Percentiles rank a stretch among this genome's conserved stretches.
Conservation (phyloP, 1,140 invertebrate species). For the Drosophila kikkawai region DNA sequence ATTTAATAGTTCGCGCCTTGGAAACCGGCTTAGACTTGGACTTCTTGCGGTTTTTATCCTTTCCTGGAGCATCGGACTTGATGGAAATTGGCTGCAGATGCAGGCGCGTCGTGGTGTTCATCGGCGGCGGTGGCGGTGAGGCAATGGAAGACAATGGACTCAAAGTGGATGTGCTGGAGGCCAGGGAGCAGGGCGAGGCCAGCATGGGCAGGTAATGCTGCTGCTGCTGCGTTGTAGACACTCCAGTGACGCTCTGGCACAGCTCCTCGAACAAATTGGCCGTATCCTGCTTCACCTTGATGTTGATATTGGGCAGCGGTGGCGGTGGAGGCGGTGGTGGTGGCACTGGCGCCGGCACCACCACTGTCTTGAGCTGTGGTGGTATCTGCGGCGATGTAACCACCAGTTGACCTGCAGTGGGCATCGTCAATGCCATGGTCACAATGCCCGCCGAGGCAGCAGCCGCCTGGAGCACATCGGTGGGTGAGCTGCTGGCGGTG, state of each 20-base stretch:
- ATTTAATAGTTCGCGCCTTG: slow-evolving; percentile 97
- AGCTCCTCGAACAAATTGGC: slow-evolving; percentile 87
- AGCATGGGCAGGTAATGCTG: slow-evolving; percentile 85
- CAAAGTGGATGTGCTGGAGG: slow-evolving; percentile 87
- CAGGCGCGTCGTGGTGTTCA: slow-evolving; percentile 77
- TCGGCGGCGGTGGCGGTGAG: slow-evolving; percentile 86
- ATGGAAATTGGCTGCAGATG: slow-evolving; percentile 84
- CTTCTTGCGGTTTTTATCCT: slow-evolving; percentile 95
- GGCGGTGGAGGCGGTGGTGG: slow-evolving; percentile 84
- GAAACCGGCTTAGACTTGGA: slow-evolving; percentile 93
- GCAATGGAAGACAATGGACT: slow-evolving; percentile 89
- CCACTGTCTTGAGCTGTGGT: slow-evolving; percentile 47
- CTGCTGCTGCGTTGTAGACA: slow-evolving; percentile 58
- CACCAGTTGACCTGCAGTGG: slow-evolving; percentile 78
- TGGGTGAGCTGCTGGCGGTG: slow-evolving; percentile 18
- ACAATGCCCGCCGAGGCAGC: slow-evolving; percentile 89
- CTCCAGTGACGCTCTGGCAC: slow-evolving; percentile 87
- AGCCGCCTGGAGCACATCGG: slow-evolving; percentile 88
- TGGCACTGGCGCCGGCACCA: slow-evolving; percentile 62
- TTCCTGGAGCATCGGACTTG: slow-evolving; percentile 89
- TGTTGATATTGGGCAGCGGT: slow-evolving; percentile 73
- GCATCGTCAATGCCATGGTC: slow-evolving; percentile 87
- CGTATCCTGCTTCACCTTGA: slow-evolving; percentile 80
- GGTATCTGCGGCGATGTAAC: slow-evolving; percentile 75
- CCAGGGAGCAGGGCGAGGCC: slow-evolving; percentile 88